These are phyloP conservation scores for Nasonia longicornis DNA, from an alignment of 1,140 invertebrate genomes.

Conservation along the genomic window DNA sequence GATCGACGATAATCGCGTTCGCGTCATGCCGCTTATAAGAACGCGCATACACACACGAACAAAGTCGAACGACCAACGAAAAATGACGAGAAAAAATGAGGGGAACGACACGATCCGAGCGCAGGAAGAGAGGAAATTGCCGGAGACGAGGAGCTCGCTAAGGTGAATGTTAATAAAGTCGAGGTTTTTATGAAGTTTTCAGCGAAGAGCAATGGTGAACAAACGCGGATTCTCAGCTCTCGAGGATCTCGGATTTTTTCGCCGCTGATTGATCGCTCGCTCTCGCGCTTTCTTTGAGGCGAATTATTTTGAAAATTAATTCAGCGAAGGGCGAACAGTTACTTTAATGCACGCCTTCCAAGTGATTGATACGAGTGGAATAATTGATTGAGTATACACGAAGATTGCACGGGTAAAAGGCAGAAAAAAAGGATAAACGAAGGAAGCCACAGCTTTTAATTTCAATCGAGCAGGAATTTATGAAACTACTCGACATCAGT, in stretches of 20 bases:
- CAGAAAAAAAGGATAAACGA: too few species aligned
- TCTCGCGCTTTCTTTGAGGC: too few species aligned
- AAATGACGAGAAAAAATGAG: slow-evolving; percentile 9
- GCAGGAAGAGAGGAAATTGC: slow-evolving; percentile 2
- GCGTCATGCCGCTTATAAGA: slow-evolving; percentile 21
- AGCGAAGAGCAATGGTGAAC: not conserved
- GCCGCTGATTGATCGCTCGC: not conserved
- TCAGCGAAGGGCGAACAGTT: not conserved
- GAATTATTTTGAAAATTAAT: slow-evolving; percentile 1
- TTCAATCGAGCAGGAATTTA: not conserved
- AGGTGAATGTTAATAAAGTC: slow-evolving; percentile 24
- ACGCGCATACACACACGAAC: not conserved
- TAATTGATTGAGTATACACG: not conserved
- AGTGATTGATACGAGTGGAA: not conserved
- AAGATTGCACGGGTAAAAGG: not conserved
- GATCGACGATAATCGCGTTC: slow-evolving; percentile 38
- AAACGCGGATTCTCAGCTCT: not conserved
- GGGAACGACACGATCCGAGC: not conserved
- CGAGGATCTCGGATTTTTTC: not conserved
- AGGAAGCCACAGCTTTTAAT: too few species aligned
- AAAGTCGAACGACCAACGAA: not conserved
- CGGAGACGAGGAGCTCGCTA: not conserved
- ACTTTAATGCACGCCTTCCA: not conserved
- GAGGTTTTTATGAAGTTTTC: slow-evolving; percentile 10
- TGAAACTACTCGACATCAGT: not conserved